phyloP scores from a whole-genome alignment of 2,797 vertebrate genomes.

The Calcarius lapponicus region DNA sequence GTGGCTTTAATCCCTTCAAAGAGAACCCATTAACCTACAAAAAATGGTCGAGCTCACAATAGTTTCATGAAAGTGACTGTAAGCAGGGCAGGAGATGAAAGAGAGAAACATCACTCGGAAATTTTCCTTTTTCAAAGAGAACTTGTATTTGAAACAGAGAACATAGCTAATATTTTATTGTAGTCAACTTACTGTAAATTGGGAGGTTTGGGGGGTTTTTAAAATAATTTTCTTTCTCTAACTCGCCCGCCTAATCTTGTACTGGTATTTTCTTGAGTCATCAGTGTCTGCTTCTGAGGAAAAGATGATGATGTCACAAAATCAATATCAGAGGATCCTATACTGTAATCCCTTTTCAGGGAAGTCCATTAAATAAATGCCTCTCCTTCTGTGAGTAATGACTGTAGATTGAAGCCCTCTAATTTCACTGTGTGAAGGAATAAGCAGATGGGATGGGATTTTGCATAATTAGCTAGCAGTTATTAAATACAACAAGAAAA shows the following conservation, averaged over 20 bases:
- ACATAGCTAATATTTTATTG: not conserved
- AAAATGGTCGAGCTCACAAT: not conserved
- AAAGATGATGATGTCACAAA: conserved; percentile 56
- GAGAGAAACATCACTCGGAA: not conserved
- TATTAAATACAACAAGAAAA: conserved; percentile 43
- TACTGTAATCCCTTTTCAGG: conserved; percentile 43
- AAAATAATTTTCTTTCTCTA: not conserved
- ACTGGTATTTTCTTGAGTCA: conserved; percentile 19
- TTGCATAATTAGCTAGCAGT: conserved; percentile 16
- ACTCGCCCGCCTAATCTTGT: not conserved
- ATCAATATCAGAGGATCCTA: conserved; percentile 38
- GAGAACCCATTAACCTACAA: conserved; percentile 25
- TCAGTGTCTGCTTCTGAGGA: conserved; percentile 14
- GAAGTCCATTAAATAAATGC: conserved; percentile 56
- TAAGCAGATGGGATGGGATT: conserved; percentile 40
- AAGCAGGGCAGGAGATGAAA: conserved; percentile 17
- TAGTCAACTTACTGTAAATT: not conserved
- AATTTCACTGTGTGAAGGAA: not conserved
- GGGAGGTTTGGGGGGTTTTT: not conserved
- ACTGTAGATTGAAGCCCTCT: conserved; percentile 9
- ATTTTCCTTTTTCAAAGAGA: not conserved
- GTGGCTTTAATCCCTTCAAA: conserved; percentile 46
- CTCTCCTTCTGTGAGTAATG: conserved; percentile 15
- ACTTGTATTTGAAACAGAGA: not conserved
- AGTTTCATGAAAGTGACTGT: not conserved